Conservation (phyloP, 2,797 vertebrate genomes). For the Capromys pilorides region DNA sequence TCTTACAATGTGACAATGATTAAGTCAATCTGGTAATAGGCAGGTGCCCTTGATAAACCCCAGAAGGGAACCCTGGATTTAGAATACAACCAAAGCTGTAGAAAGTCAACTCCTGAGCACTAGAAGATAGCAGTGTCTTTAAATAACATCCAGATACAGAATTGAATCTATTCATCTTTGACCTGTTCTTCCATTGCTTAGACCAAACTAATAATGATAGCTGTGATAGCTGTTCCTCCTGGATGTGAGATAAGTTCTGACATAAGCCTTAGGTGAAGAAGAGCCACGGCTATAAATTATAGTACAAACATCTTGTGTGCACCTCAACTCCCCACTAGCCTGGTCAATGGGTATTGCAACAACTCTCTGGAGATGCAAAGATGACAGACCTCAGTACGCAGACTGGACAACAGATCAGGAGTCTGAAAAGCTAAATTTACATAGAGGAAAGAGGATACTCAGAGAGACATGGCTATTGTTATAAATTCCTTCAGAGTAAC, state of each 20-base stretch:
- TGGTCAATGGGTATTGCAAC: neutral
- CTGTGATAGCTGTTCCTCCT: neutral
- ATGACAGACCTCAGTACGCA: neutral
- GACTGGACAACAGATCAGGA: neutral
- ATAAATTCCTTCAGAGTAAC: conserved; percentile 25
- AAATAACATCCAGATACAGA: neutral
- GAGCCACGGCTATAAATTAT: neutral
- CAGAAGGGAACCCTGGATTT: neutral
- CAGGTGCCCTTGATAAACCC: neutral
- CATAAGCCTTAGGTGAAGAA: neutral
- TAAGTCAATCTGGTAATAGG: neutral
- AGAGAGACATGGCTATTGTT: neutral
- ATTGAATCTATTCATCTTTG: neutral
- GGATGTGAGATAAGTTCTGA: neutral
- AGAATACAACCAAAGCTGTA: neutral
- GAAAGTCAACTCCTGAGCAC: neutral
- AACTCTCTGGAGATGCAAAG: neutral
- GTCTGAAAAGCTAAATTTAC: neutral
- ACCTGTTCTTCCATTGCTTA: neutral
- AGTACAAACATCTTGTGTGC: neutral
- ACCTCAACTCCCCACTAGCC: neutral
- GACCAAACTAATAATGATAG: neutral
- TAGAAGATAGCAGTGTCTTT: neutral
- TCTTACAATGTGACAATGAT: neutral
- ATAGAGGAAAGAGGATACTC: conserved; percentile 19